Percentiles rank a stretch among this genome's conserved stretches.
Evolutionary conservation across 2,113 vertebrate species (phyloP).

Genomic region (Halichoerus grypus): DNA sequence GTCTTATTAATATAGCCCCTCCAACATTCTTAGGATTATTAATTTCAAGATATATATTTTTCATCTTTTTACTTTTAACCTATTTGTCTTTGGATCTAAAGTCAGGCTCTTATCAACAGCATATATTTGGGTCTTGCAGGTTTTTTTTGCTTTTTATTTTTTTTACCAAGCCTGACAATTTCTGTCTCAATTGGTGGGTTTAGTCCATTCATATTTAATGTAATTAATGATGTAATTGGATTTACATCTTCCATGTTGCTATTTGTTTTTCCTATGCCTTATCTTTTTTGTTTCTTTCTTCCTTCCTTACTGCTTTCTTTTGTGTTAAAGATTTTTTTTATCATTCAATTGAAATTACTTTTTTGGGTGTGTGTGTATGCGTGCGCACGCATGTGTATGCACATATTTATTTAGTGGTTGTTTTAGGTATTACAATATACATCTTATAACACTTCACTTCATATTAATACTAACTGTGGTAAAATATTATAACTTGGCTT

Average conservation of each 20-base stretch:
- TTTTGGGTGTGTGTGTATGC: background rate
- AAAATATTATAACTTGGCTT: background rate
- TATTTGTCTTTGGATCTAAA: conserved; percentile 10
- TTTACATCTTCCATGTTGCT: background rate
- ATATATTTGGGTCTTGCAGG: background rate
- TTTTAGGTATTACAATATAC: background rate
- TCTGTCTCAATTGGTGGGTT: background rate
- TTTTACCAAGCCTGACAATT: background rate
- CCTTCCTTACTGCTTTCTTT: background rate
- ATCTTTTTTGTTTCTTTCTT: background rate
- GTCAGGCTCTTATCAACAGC: background rate
- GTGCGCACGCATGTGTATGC: background rate
- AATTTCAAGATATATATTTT: background rate
- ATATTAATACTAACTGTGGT: background rate
- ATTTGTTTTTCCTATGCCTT: background rate
- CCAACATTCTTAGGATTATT: background rate
- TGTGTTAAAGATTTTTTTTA: background rate
- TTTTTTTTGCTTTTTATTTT: too few species aligned
- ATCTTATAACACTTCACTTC: background rate
- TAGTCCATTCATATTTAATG: background rate
- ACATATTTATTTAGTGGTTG: background rate
- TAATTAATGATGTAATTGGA: background rate
- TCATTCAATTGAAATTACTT: background rate
- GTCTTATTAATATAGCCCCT: background rate
- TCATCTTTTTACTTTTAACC: background rate